These are phyloP conservation scores for Plecturocebus donacophilus DNA, from an alignment of 2,113 vertebrate species.

Conservation along the genomic window DNA sequence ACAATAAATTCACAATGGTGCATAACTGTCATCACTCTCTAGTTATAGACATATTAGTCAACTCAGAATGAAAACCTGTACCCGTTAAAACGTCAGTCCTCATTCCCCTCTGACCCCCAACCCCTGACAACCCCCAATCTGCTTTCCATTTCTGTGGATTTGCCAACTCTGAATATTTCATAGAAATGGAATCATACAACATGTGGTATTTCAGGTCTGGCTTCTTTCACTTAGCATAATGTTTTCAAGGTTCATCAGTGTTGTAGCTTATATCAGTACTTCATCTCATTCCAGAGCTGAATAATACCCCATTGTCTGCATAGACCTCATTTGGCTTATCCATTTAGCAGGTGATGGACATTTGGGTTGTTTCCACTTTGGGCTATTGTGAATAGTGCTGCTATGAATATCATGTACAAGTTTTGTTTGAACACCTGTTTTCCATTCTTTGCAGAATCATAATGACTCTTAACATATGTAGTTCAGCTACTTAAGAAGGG, in stretches of 20 bases:
- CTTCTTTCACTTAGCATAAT: background rate
- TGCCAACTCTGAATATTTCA: background rate
- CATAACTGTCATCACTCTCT: accelerated
- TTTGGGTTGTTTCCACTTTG: background rate
- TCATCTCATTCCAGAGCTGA: background rate
- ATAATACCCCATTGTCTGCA: background rate
- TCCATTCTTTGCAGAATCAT: background rate
- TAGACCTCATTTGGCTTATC: background rate
- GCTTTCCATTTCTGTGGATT: background rate
- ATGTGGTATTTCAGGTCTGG: background rate
- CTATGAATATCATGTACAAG: background rate
- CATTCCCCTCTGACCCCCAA: no score
- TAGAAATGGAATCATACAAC: background rate
- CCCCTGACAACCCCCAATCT: accelerated
- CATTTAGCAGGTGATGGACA: background rate
- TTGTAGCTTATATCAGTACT: accelerated
- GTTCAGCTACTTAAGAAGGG: background rate
- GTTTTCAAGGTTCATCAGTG: background rate
- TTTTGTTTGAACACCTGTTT: background rate
- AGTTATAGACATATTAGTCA: background rate
- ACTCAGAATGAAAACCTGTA: background rate
- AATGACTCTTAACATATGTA: background rate
- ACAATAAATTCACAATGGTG: background rate
- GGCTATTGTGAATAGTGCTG: background rate
- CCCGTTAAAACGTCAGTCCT: background rate